Base-by-base conservation (phyloP, 2,888 invertebrate species). In the Alitta virens region DNA sequence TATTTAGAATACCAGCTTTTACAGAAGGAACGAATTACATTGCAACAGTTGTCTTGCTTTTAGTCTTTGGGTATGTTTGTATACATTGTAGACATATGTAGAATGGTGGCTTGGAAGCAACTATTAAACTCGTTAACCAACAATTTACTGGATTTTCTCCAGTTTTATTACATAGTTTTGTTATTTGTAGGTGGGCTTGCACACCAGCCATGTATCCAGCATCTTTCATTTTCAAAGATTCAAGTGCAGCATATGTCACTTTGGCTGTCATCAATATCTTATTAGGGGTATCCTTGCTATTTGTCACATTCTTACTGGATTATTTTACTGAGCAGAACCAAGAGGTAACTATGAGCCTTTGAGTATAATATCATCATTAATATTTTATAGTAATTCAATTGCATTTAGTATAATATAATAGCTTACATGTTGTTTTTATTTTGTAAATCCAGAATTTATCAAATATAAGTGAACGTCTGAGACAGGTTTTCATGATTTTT, bases 181-280 rank as follows among this genome's bases (percentile, higher is more conserved):
- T 33, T 33, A 33, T 33, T 26, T 79, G 72, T 63, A 75, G 77
- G 3, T 88, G 86, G 83, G 86, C 88, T 12, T 86, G 87, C 66
- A 86, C 88, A 46, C 86, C 86, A 14, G 79, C 89, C 66, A 86
- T 87, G 67, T 90, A 92, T 83, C 84, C 90, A 24, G 79, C 85
- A 2, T 90, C 90, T 81, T 90, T 89, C 78, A 63, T 86, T 62
- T 91, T 92, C 84, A 79, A 81, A 14, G 60, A 60, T 25, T 86
- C 91, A 2, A 90, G 90, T 73, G 84, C 91, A 56, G 90, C 91
- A 46, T 91, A 90, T 81, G 91, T 91, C 81, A 84, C 89, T 21
- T 85, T 92, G 66, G 90, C 90, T 75, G 90, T 90, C 74, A 84
- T 87, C 25, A 91, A 91, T 81, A 86, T 91, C 23, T 90, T 92